A percentile compares a stretch with the other conserved stretches of the same genome.
Evolutionary conservation across 2,888 invertebrate species (phyloP).

Genomic region (Acanthococcus lagerstroemiae): DNA sequence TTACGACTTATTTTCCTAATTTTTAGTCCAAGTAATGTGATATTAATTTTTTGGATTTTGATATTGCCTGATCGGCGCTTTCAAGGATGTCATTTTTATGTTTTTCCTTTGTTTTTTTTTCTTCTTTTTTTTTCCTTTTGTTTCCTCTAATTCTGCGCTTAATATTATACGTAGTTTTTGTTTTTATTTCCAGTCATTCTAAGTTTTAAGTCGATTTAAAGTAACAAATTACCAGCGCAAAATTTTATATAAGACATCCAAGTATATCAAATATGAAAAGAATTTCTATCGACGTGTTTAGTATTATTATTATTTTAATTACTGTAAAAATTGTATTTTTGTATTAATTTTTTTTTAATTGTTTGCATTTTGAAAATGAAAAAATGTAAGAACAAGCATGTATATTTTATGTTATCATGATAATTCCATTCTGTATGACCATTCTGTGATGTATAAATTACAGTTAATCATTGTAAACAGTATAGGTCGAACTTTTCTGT

Average conservation of each 20-base stretch:
- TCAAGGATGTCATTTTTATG: neutral
- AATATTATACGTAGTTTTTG: too few species aligned
- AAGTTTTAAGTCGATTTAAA: neutral
- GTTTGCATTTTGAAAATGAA: neutral
- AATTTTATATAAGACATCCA: neutral
- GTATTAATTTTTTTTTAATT: neutral
- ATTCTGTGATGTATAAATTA: neutral
- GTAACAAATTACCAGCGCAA: neutral
- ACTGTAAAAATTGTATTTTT: neutral
- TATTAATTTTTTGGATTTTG: slow-evolving; percentile 1
- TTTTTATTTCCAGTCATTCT: slow-evolving; percentile 4
- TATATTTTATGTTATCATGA: too few species aligned
- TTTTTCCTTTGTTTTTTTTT: neutral
- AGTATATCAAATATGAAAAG: too few species aligned
- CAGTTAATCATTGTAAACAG: too few species aligned
- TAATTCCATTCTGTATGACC: too few species aligned
- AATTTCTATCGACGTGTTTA: neutral
- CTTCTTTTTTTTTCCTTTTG: neutral
- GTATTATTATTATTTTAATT: neutral
- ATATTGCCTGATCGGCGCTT: neutral
- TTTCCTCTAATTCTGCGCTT: slow-evolving; percentile 1
- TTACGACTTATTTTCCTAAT: neutral
- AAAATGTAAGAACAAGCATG: too few species aligned
- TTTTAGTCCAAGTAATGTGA: slow-evolving; percentile 9
- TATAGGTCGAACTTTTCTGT: neutral